Conservation (phyloP, 2,797 vertebrate genomes). For the Periophthalmus magnuspinnatus region DNA sequence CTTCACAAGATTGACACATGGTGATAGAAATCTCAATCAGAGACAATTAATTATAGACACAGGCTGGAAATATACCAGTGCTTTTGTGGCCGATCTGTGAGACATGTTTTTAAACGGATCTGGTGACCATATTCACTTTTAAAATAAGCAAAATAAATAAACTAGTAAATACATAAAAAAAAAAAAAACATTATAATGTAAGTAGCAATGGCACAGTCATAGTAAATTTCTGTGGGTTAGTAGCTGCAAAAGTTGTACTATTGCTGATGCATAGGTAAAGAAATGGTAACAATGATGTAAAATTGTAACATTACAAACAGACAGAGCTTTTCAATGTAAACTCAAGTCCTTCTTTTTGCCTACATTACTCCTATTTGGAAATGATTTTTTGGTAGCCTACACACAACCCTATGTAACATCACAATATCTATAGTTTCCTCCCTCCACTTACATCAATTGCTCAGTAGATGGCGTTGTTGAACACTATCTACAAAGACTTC, state of each 20-base stretch:
- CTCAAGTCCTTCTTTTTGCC: background rate
- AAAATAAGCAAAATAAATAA: no score
- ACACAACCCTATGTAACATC: background rate
- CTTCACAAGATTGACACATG: slow-evolving; percentile 15
- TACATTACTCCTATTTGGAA: no score
- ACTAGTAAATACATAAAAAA: no score
- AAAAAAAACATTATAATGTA: no score
- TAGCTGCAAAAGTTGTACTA: no score
- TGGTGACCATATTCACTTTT: background rate
- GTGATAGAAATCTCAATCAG: slow-evolving; percentile 13
- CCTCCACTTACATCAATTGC: background rate
- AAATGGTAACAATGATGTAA: no score
- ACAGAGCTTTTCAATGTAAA: no score
- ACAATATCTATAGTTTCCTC: background rate
- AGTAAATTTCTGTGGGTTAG: no score
- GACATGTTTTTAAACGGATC: background rate
- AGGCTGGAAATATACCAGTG: background rate
- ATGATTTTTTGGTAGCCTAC: background rate
- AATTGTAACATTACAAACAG: no score
- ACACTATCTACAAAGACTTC: background rate
- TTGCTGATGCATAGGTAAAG: no score
- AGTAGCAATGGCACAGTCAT: no score
- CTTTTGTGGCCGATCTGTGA: background rate
- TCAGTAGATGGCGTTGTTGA: slow-evolving; percentile 5
- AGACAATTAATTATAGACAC: background rate